Conservation (phyloP, 92 coral and sea anemone genomes). For the Epizoanthus ramosus region DNA sequence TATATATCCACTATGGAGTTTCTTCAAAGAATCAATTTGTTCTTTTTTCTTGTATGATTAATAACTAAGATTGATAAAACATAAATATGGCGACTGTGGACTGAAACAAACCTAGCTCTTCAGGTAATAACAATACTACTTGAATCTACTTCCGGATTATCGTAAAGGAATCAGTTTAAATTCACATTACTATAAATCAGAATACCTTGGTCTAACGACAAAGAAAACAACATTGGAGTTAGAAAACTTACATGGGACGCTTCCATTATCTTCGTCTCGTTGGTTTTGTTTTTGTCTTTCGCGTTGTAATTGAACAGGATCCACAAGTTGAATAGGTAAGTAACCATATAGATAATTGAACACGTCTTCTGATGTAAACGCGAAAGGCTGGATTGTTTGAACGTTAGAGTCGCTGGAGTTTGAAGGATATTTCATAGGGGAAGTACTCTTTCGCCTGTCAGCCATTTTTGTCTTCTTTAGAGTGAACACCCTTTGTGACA, state of each 20-base stretch:
- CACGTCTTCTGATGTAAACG: conserved; percentile 75
- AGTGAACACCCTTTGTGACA: neutral
- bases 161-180: neutral
- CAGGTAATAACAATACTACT: too few relatives aligned
- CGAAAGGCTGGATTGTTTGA: conserved; percentile 31
- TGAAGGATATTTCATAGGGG: conserved; percentile 36
- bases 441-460: conserved; percentile 33
- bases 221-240: neutral
- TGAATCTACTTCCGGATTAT: neutral
- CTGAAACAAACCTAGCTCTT: neutral
- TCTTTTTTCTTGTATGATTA: neutral
- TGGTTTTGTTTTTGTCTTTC: conserved; percentile 66
- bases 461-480: conserved; percentile 17
- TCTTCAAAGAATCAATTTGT: neutral
- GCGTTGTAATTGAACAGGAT: conserved; percentile 79
- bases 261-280: conserved; percentile 44
- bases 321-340: conserved; percentile 90
- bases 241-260: conserved; percentile 70
- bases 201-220: neutral
- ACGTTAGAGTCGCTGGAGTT: conserved; percentile 38
- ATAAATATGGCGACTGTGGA: neutral
- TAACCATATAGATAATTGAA: conserved; percentile 91
- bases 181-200: neutral
- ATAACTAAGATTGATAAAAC: neutral
- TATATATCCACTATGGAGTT: neutral